phyloP scores from a whole-genome alignment of 2,888 invertebrate genomes.

The Ophion costatus region DNA sequence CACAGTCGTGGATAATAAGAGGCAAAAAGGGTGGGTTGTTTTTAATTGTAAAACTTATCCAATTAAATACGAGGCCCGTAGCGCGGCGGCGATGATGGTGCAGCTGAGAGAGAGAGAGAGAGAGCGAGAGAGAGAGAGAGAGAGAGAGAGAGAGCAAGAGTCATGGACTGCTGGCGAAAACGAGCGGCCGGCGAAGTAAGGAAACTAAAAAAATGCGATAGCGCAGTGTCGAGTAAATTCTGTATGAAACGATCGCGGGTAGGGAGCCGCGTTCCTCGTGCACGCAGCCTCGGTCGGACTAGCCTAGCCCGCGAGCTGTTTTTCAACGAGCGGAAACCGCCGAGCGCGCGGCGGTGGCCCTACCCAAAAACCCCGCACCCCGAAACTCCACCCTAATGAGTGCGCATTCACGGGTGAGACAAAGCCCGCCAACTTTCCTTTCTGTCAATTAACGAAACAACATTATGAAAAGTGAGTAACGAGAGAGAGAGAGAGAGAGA shows the following conservation, averaged over 20 bases:
- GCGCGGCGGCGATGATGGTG: conserved; percentile 16
- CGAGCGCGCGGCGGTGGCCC: neutral
- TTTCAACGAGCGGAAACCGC: conserved; percentile 59
- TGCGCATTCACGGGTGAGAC: conserved; percentile 74
- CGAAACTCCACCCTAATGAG: conserved; percentile 73
- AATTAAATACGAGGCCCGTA: conserved; percentile 70
- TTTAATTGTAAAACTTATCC: conserved; percentile 75
- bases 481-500: conserved; percentile 34
- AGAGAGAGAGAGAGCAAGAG: conserved; percentile 40
- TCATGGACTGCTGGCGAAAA: conserved; percentile 17
- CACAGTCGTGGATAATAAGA: conserved; percentile 15
- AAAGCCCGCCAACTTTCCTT: conserved; percentile 73
- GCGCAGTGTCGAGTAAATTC: conserved; percentile 63
- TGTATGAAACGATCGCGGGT: conserved; percentile 67
- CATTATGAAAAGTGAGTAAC: conserved; percentile 66
- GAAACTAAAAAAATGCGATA: conserved; percentile 22
- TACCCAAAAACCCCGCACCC: conserved; percentile 25
- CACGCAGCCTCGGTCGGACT: conserved; percentile 43
- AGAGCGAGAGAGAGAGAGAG: conserved; percentile 34
- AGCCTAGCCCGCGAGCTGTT: conserved; percentile 49
- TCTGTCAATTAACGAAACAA: conserved; percentile 75
- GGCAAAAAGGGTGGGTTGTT: conserved; percentile 67
- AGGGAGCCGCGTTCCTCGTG: conserved; percentile 64
- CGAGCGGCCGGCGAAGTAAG: neutral
- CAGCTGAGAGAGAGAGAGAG: conserved; percentile 29